Evolutionary conservation across 1,140 invertebrate genomes (phyloP).

Genomic region (Lepidotrigona ventralis): DNA sequence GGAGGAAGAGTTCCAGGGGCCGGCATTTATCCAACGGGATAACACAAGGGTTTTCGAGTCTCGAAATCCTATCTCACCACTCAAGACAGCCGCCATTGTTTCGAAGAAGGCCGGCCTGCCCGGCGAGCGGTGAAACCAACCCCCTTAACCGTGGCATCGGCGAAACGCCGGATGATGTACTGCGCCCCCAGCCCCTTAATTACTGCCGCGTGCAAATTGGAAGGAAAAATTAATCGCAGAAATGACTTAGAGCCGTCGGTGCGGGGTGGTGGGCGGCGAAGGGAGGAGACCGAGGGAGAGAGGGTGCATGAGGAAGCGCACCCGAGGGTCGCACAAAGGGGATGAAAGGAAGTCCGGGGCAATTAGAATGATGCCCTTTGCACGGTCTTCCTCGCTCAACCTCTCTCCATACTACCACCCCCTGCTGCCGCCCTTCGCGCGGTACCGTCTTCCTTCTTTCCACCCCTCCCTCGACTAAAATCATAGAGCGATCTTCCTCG

Average conservation of each 20-base stretch:
- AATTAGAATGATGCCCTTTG: conserved; percentile 81
- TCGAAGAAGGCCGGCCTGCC: conserved; percentile 69
- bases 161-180: conserved; percentile 77
- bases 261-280: conserved; percentile 30
- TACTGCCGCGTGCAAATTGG: conserved; percentile 81
- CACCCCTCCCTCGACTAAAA: conserved; percentile 3
- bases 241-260: conserved; percentile 79
- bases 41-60: conserved; percentile 32
- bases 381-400: conserved; percentile 72
- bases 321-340: conserved; percentile 76
- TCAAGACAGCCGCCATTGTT: conserved; percentile 76
- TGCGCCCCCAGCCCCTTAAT: conserved; percentile 79
- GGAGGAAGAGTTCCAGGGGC: neutral
- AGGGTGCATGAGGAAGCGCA: conserved; percentile 73
- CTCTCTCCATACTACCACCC: conserved; percentile 50
- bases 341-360: conserved; percentile 81
- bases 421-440: conserved; percentile 29
- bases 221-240: conserved; percentile 82
- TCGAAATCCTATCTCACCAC: conserved; percentile 53
- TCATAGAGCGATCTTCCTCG: conserved; percentile 26
- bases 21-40: conserved; percentile 43
- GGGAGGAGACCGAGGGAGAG: conserved; percentile 51
- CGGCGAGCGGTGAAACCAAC: conserved; percentile 60
- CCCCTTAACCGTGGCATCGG: conserved; percentile 65
- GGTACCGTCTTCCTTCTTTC: conserved; percentile 16